These are phyloP conservation scores for Zaprionus nigranus DNA, from an alignment of 1,140 invertebrate genomes.

Conservation along the genomic window DNA sequence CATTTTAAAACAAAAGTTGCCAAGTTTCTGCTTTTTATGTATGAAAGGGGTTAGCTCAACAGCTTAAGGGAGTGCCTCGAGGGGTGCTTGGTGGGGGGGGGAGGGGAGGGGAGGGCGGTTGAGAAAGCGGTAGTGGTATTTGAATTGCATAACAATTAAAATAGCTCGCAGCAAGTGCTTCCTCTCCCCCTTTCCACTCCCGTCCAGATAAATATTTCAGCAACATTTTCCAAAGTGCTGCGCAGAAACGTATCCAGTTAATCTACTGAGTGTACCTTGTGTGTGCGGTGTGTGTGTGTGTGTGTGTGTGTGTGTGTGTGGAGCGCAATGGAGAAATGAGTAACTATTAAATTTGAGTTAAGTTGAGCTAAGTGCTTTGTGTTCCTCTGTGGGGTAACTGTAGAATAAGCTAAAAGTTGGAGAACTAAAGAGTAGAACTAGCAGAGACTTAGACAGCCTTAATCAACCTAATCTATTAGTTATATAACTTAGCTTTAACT, in stretches of 20 bases:
- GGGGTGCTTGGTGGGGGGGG: too few relatives aligned
- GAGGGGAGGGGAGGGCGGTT: not conserved
- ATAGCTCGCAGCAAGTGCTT: slow-evolving; percentile 53
- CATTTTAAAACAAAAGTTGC: slow-evolving; percentile 70
- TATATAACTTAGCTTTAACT: not conserved
- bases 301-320: not conserved
- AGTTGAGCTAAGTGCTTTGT: slow-evolving; percentile 11
- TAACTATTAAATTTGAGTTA: slow-evolving; percentile 7
- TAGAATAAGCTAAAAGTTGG: not conserved
- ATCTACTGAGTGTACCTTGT: slow-evolving; percentile 13
- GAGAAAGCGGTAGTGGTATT: slow-evolving; percentile 19
- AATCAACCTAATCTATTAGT: not conserved
- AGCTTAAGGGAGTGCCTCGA: slow-evolving; percentile 1
- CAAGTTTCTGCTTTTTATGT: slow-evolving; percentile 20
- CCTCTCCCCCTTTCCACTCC: slow-evolving; percentile 17
- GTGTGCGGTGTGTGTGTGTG: not conserved
- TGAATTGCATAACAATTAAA: slow-evolving; percentile 79
- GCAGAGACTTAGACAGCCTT: not conserved
- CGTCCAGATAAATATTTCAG: slow-evolving; percentile 41
- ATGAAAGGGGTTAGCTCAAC: slow-evolving; percentile 6
- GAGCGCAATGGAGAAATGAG: not conserved
- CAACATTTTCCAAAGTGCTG: slow-evolving; percentile 23
- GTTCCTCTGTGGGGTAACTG: not conserved
- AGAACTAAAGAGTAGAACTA: not conserved
- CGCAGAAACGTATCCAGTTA: slow-evolving; percentile 6